Percentiles rank a stretch among this genome's conserved stretches.
Evolutionary conservation across 2,113 vertebrate genomes (phyloP).

Genomic region (Catharus bicknelli): DNA sequence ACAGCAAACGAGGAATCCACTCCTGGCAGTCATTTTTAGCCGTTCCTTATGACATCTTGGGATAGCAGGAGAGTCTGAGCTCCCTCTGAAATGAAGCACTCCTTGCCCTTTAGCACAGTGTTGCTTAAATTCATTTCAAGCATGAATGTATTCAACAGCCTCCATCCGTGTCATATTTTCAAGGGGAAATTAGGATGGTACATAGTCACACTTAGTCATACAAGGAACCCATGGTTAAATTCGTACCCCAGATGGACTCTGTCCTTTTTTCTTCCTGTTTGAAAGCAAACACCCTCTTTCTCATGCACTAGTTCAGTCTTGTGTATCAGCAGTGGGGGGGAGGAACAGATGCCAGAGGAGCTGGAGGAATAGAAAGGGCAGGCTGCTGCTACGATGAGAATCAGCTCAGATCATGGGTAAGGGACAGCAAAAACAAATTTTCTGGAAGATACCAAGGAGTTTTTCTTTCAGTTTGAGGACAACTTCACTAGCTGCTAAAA

Average conservation of each 20-base stretch:
- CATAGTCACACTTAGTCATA: not conserved
- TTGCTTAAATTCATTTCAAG: slow-evolving; percentile 33
- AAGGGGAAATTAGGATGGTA: not conserved
- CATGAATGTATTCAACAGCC: not conserved
- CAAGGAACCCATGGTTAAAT: not conserved
- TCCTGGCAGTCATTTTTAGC: slow-evolving; percentile 18
- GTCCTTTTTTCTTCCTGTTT: slow-evolving; percentile 38
- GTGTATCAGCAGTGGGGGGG: not conserved
- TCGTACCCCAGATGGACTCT: slow-evolving; percentile 17
- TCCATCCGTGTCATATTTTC: not conserved
- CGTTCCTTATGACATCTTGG: not conserved
- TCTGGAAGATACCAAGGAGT: not conserved
- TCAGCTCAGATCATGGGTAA: not conserved
- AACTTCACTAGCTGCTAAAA: not conserved
- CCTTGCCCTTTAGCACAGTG: not conserved
- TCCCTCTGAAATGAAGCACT: slow-evolving; percentile 4
- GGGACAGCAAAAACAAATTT: not conserved
- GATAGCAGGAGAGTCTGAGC: not conserved
- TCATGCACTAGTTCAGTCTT: not conserved
- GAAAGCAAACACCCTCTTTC: slow-evolving; percentile 50
- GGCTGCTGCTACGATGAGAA: not conserved
- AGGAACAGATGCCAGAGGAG: slow-evolving; percentile 26
- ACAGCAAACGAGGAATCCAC: not conserved
- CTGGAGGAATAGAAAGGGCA: not conserved
- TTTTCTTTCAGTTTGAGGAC: not conserved